phyloP scores from a whole-genome alignment of 2,888 invertebrate species.

The Drosophila paracracens region DNA sequence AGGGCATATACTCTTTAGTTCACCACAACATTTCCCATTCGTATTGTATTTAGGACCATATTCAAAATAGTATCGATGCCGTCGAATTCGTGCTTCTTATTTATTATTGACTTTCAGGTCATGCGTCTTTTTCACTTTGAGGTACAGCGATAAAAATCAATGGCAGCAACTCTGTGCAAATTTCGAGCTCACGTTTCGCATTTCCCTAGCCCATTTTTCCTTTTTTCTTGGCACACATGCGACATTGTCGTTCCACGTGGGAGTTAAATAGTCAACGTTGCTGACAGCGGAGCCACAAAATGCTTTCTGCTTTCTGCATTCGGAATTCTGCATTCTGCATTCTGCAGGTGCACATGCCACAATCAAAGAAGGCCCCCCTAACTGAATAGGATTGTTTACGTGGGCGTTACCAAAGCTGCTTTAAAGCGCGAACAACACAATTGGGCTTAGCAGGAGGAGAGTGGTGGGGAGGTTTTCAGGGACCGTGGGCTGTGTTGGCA shows the following conservation, averaged over 20 bases:
- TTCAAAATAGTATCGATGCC: slow-evolving; percentile 15
- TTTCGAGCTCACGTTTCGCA: slow-evolving; percentile 26
- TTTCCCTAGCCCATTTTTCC: slow-evolving; percentile 1
- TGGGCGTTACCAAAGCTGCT: slow-evolving; percentile 57
- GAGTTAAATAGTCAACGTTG: slow-evolving; percentile 39
- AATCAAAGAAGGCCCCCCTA: not conserved
- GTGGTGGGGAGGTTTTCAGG: not conserved
- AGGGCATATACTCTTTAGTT: too few species aligned
- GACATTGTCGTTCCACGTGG: slow-evolving; percentile 40
- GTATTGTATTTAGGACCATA: not conserved
- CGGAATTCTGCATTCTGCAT: slow-evolving; percentile 21
- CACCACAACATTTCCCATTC: not conserved
- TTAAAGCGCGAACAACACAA: slow-evolving; percentile 62
- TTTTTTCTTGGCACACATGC: slow-evolving; percentile 53
- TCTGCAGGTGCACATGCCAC: slow-evolving; percentile 64
- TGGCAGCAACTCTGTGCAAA: slow-evolving; percentile 53
- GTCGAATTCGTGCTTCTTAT: slow-evolving; percentile 26
- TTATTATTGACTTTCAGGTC: slow-evolving; percentile 48
- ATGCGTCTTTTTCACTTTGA: slow-evolving; percentile 14
- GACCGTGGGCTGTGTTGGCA: slow-evolving; percentile 8
- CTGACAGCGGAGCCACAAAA: slow-evolving; percentile 58
- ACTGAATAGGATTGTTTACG: slow-evolving; percentile 17
- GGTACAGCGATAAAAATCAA: slow-evolving; percentile 69
- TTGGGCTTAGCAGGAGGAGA: slow-evolving; percentile 23
- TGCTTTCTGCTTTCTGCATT: slow-evolving; percentile 39